Evolutionary conservation across 2,113 vertebrate genomes (phyloP), one percentile per base, ranked within the genome.

Genomic region (Phrynosoma blainvillii): DNA sequence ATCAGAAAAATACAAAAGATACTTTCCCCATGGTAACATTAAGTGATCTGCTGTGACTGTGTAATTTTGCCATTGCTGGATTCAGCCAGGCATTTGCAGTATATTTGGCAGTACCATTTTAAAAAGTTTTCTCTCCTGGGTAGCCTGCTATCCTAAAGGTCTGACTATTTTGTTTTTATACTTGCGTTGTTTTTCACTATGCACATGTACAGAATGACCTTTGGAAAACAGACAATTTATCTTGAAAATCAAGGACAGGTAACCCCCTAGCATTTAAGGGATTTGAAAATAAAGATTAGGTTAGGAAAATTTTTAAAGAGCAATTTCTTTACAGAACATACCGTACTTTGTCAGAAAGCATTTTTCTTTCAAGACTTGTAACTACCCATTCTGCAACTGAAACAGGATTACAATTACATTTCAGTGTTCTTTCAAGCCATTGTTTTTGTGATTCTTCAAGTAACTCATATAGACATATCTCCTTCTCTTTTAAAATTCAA

Each of bases 331-430:
- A 40, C 36, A 84, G 82, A 76, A 81, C 1, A 40, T 86, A 40
- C 40, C 1, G 32, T 86, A 40, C 40, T 84, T 92, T 93, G 88
- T 91, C 87, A 91, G 86, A 85, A 92, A 75, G 83, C 81, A 56
- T 76, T 90, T 36, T 52, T 25, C 2, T 88, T 83, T 36, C 2
- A 90, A 88, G 47, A 62, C 71, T 88, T 89, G n/a, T 79, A 85
- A 7, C 47, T 91, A 54, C 47, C 83, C 8, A 88, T 32, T 86
- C n/a, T 66, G 2, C 70, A 85, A 27, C 20, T 66, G 62, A 47
- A 79, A 27, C 23, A 78, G 47, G 7, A 47, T 65, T 82, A 23
- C 27, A 75, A 59, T 87, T 32, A 82, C 78, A 84, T 42, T 75
- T 71, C 71, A 75, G 75, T 40, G n/a, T 75, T 59, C 2, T 59